Base-by-base conservation (phyloP, 1,140 invertebrate species). In the Oncopodura yosiiana region DNA sequence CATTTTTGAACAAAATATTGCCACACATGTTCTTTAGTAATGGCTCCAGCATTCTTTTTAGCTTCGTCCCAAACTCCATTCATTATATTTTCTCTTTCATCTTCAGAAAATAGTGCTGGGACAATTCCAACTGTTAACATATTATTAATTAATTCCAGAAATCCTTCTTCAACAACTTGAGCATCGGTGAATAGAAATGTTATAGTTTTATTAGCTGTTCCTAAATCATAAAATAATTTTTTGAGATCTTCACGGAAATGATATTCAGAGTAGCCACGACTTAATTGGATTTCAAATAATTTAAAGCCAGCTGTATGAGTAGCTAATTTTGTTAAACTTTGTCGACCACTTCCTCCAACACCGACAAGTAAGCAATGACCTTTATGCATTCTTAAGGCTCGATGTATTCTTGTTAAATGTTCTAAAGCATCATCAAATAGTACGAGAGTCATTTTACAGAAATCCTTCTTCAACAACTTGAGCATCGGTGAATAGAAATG, bases 381-480 rank as follows among this genome's bases (percentile, higher is more conserved):
- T 57, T 81, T 77, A 66, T 87, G 78, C 78, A 91, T 83, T 43
- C 88, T 75, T 39, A 93, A 69, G 0, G 82, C 80, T 49, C 91
- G 78, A 62, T 93, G 87, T 1, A 91, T 78, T 42, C 89, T 75
- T 0, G 85, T 91, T 59, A 93, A 68, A 70, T 94, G 88, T 63
- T 93, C 86, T 26, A 94, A 69, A 27, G 86, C 90, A 69, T 93
- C 87, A 65, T 93, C 83, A 66, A 94, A 94, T 2, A 94, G 71
- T 0, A 94, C 86, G 49, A 94, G 75, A n/a, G 80, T 80, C 71
- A 92, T 75, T 65, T 81, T 81, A n/a, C n/a, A n/a, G n/a, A n/a
- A n/a, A n/a, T n/a, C n/a, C 58, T 46, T 60, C 58, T 1, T 78
- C 69, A 56, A 87, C 78, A 39, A 84, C 78, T 70, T 92, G 84